A percentile compares a stretch with the other conserved stretches of the same genome.
Evolutionary conservation across 1,140 invertebrate genomes (phyloP).

Genomic region (Trypoxylus dichotomus): DNA sequence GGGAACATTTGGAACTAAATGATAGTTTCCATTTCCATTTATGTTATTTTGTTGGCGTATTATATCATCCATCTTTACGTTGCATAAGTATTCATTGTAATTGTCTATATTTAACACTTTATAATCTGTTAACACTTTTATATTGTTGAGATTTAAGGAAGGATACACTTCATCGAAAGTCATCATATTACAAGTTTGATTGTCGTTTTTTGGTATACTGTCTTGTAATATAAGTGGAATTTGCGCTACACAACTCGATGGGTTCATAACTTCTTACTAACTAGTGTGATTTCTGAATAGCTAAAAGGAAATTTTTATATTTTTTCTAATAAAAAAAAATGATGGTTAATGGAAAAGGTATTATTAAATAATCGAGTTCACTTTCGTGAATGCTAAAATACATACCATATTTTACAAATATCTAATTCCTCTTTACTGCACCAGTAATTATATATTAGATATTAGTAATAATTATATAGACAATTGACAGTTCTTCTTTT

Average conservation of each 20-base stretch:
- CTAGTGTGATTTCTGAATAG: background rate
- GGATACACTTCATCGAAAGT: slow-evolving; percentile 6
- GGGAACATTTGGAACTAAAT: slow-evolving; percentile 23
- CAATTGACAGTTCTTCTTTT: slow-evolving; percentile 21
- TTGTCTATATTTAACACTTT: background rate
- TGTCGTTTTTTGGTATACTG: background rate
- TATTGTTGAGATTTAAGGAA: background rate
- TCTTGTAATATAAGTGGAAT: background rate
- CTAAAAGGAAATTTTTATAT: background rate
- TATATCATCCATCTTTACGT: background rate
- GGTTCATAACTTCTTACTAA: background rate
- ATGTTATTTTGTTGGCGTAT: background rate
- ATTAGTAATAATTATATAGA: slow-evolving; percentile 12
- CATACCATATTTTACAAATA: background rate
- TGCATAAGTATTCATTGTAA: background rate
- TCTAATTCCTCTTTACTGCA: background rate
- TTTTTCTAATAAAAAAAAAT: background rate
- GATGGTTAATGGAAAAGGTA: background rate
- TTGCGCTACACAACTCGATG: background rate
- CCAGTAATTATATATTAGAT: background rate
- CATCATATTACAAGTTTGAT: background rate
- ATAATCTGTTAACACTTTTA: background rate
- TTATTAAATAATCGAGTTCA: background rate
- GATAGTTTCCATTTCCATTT: background rate
- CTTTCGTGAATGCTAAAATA: background rate